These are phyloP conservation scores for Zootermopsis nevadensis DNA, from an alignment of 2,888 invertebrate species.

Conservation along the genomic window DNA sequence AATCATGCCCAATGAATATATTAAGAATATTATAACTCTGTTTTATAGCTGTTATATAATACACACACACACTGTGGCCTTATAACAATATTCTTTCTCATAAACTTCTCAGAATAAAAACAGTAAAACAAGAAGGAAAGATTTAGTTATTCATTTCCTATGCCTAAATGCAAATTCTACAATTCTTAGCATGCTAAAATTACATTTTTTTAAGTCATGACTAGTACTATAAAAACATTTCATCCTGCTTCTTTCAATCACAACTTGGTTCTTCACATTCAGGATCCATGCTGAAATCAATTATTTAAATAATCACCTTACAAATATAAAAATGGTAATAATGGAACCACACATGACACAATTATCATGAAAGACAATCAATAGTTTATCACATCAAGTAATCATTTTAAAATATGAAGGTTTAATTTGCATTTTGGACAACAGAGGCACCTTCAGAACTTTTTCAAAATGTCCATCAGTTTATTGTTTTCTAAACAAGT, in stretches of 20 bases:
- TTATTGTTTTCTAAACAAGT: no score
- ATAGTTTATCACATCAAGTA: constrained; percentile 12
- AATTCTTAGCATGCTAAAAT: neutral
- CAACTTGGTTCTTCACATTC: no score
- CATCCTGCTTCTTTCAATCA: neutral
- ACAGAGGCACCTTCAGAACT: no score
- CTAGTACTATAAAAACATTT: neutral
- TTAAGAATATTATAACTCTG: constrained; percentile 24
- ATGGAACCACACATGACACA: neutral
- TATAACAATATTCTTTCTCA: neutral
- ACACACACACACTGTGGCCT: neutral
- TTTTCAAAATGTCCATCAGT: no score
- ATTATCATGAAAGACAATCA: neutral
- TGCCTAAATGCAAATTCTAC: neutral
- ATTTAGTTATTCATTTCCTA: neutral
- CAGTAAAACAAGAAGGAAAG: neutral
- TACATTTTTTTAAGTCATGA: neutral
- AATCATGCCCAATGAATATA: constrained; percentile 5
- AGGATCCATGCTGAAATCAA: no score
- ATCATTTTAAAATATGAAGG: neutral
- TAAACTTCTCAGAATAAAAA: neutral
- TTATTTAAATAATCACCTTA: neutral
- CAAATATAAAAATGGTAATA: neutral
- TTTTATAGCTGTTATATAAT: neutral
- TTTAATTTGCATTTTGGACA: neutral